Evolutionary conservation across 1,140 invertebrate species (phyloP).

Genomic region (Drosophila neocordata): DNA sequence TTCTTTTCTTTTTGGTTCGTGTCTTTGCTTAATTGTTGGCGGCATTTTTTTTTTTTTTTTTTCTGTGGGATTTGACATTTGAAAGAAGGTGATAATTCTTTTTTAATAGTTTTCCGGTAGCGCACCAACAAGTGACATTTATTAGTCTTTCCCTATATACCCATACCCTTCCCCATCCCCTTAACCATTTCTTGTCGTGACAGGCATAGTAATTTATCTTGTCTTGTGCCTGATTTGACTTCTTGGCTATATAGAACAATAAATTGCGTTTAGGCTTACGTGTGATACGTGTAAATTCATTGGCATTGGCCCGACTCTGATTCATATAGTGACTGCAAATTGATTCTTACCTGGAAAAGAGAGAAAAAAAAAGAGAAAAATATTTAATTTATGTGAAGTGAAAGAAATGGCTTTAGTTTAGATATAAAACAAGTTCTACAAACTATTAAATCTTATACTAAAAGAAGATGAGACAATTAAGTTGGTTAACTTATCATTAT

Average conservation of each 20-base stretch:
- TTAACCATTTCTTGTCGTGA: conserved; percentile 39
- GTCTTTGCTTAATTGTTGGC: conserved; percentile 43
- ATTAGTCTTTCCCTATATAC: conserved; percentile 29
- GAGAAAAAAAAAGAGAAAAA: conserved; percentile 2
- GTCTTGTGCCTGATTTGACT: conserved; percentile 30
- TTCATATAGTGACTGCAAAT: not conserved
- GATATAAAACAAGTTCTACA: not conserved
- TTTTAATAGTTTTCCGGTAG: conserved; percentile 80
- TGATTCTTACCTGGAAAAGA: conserved; percentile 59
- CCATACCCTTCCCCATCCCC: not conserved
- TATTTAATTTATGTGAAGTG: conserved; percentile 20
- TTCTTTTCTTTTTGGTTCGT: conserved; percentile 42
- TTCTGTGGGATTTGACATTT: conserved; percentile 39
- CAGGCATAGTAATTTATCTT: conserved; percentile 37
- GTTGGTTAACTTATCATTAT: too few relatives aligned
- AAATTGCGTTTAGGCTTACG: conserved; percentile 54
- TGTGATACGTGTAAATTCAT: conserved; percentile 39
- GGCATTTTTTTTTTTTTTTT: not conserved
- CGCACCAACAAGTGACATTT: conserved; percentile 73
- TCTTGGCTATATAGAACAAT: conserved; percentile 8
- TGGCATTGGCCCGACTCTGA: conserved; percentile 26
- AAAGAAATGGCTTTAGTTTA: not conserved
- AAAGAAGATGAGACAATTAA: too few relatives aligned
- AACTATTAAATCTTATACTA: too few relatives aligned
- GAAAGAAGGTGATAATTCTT: conserved; percentile 75